Percentiles rank a stretch among this genome's conserved stretches.
These are phyloP conservation scores for Silurus asotus DNA, from an alignment of 2,113 vertebrate genomes.

Conservation along the genomic window DNA sequence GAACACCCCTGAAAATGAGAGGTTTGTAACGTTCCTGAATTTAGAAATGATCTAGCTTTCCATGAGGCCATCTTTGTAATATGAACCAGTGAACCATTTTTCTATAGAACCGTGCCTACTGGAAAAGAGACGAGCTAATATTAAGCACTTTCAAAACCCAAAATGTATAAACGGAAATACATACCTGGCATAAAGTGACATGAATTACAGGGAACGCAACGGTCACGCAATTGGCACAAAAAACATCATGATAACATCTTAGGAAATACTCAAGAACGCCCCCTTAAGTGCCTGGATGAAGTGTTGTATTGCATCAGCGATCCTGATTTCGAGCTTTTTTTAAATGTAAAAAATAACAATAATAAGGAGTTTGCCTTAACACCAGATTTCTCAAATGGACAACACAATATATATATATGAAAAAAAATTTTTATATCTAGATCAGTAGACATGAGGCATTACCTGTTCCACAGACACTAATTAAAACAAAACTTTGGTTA, in stretches of 20 bases:
- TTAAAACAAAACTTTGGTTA: constrained; percentile 54
- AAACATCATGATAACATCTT: constrained; percentile 19
- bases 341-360: not conserved
- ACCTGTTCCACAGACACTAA: constrained; percentile 8
- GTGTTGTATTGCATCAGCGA: constrained; percentile 41
- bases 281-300: not conserved
- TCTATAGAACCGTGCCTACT: not conserved
- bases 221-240: constrained; percentile 18
- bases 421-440: not conserved
- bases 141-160: not conserved
- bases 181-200: not conserved
- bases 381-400: not conserved
- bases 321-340: not conserved
- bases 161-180: not conserved
- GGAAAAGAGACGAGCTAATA: not conserved
- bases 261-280: constrained; percentile 20
- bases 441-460: not conserved
- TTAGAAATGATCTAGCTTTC: constrained; percentile 23
- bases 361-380: not conserved
- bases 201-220: not conserved
- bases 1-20: constrained; percentile 41
- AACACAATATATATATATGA: not conserved
- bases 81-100: constrained; percentile 34
- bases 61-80: constrained; percentile 49
- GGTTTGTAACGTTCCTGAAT: constrained; percentile 45